Evolutionary conservation across 2,113 vertebrate genomes (phyloP).

Genomic region (Mandrillus leucophaeus): DNA sequence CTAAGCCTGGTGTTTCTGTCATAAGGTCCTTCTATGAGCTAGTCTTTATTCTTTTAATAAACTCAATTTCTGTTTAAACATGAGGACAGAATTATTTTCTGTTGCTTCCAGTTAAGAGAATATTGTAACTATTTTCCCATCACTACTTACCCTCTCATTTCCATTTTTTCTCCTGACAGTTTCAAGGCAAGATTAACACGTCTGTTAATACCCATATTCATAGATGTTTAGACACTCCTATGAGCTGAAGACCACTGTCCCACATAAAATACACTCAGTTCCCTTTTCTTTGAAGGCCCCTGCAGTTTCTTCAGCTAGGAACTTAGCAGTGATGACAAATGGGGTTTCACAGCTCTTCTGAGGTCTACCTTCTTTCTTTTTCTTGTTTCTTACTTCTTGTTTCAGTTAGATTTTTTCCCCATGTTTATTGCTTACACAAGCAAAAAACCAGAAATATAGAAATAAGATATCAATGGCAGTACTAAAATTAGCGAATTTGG

Average conservation of each 20-base stretch:
- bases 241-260: neutral
- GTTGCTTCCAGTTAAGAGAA: neutral
- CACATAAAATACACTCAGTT: neutral
- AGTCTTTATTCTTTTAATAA: neutral
- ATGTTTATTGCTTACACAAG: neutral
- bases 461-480: neutral
- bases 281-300: neutral
- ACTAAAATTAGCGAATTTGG: neutral
- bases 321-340: neutral
- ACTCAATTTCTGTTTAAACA: neutral
- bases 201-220: neutral
- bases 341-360: neutral
- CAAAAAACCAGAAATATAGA: neutral
- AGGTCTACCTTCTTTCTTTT: neutral
- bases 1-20: neutral
- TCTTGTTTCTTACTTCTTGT: neutral
- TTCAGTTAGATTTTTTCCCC: slow-evolving; percentile 34
- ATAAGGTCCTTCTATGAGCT: neutral
- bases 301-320: neutral
- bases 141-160: neutral
- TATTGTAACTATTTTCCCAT: neutral
- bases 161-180: neutral
- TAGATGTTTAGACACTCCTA: neutral
- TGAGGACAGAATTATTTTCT: neutral
- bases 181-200: slow-evolving; percentile 20